Conservation (phyloP, 2,113 vertebrate genomes). For the Theristicus caerulescens region DNA sequence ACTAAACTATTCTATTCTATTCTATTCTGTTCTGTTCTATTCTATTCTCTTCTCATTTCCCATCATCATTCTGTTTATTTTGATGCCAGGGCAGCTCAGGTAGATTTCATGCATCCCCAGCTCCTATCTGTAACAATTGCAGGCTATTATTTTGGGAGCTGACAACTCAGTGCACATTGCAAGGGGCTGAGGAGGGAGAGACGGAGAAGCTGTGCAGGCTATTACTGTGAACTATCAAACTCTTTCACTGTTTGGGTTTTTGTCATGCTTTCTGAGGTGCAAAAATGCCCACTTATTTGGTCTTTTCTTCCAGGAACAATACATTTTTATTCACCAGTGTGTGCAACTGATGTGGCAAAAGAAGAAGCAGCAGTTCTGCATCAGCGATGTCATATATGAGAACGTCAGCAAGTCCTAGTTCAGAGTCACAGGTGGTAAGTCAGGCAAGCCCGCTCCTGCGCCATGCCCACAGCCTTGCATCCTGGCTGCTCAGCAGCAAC, state of each 20-base stretch:
- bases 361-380: constrained; percentile 90
- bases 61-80: background rate
- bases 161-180: background rate
- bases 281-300: background rate
- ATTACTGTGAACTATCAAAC: background rate
- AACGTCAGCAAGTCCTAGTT: constrained; percentile 93
- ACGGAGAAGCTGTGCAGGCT: background rate
- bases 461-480: accelerated
- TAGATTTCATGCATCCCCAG: background rate
- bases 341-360: constrained; percentile 95
- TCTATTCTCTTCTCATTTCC: background rate
- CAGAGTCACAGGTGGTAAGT: constrained; percentile 60
- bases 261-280: background rate
- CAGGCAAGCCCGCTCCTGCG: background rate
- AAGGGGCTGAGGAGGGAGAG: background rate
- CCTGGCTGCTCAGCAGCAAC: background rate
- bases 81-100: background rate
- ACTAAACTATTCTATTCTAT: background rate
- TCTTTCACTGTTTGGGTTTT: background rate
- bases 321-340: constrained; percentile 97
- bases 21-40: background rate
- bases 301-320: constrained; percentile 85
- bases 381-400: constrained; percentile 93
- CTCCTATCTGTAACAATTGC: background rate
- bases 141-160: background rate